phyloP scores from a whole-genome alignment of 2,797 vertebrate genomes.

The Menidia menidia region DNA sequence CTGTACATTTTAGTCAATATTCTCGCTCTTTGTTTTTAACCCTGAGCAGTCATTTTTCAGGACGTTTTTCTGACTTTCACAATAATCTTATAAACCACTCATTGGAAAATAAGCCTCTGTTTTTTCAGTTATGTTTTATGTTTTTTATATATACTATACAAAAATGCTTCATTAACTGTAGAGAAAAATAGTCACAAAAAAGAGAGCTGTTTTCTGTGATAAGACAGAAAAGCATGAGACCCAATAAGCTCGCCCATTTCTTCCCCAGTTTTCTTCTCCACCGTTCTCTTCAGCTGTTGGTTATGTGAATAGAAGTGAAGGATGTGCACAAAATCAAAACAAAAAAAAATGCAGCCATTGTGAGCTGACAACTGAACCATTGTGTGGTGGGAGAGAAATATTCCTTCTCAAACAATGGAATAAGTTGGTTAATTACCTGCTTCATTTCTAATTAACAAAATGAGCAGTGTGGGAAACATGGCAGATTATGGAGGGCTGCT shows the following conservation, averaged over 20 bases:
- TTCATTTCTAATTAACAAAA: conserved; percentile 76
- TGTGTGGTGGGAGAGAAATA: conserved; percentile 49
- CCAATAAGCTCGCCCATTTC: conserved; percentile 27
- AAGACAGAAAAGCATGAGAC: conserved; percentile 56
- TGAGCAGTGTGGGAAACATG: conserved; percentile 53
- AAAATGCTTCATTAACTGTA: conserved; percentile 42
- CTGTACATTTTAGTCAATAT: conserved; percentile 30
- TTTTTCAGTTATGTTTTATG: neutral
- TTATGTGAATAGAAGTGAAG: conserved; percentile 41
- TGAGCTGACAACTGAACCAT: conserved; percentile 52
- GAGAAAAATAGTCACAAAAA: conserved; percentile 62
- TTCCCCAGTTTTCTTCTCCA: conserved; percentile 8
- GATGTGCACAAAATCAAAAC: conserved; percentile 28
- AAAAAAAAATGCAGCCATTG: conserved; percentile 43
- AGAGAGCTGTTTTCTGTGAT: conserved; percentile 66
- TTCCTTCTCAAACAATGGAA: conserved; percentile 65
- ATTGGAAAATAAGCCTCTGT: conserved; percentile 37
- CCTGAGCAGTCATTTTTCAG: conserved; percentile 50
- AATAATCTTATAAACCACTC: conserved; percentile 10
- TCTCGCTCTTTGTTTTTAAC: conserved; percentile 41
- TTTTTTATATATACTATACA: too few species aligned
- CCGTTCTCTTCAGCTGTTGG: conserved; percentile 52
- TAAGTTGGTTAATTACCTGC: conserved; percentile 72
- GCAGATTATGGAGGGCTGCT: conserved; percentile 46
- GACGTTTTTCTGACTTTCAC: conserved; percentile 15